Conservation (phyloP, 2,888 invertebrate genomes). For the Plebejus argus region DNA sequence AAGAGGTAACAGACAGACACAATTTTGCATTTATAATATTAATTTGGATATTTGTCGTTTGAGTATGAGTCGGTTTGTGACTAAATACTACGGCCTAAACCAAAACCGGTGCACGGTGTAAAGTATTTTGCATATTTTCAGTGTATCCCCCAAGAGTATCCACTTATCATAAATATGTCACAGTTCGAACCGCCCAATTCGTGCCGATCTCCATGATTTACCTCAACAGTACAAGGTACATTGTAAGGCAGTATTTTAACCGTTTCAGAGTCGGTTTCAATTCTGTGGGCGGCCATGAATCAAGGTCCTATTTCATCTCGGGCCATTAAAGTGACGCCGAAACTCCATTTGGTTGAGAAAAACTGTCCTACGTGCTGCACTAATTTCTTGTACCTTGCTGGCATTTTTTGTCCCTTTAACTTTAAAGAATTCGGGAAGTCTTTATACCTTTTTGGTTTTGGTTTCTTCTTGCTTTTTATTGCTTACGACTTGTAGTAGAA, state of each 20-base stretch:
- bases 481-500: too few relatives aligned
- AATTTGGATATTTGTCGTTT: too few relatives aligned
- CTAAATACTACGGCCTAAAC: too few relatives aligned
- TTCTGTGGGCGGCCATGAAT: slow-evolving; percentile 45
- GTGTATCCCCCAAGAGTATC: too few relatives aligned
- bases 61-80: too few relatives aligned
- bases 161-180: not conserved
- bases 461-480: too few relatives aligned
- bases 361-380: slow-evolving; percentile 45
- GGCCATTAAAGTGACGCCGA: slow-evolving; percentile 53
- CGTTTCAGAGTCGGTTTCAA: slow-evolving; percentile 44
- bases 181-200: not conserved
- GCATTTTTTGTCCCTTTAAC: not conserved
- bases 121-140: too few relatives aligned
- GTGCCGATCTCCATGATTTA: slow-evolving; percentile 2
- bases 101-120: too few relatives aligned
- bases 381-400: not conserved
- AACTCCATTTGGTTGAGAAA: slow-evolving; percentile 54
- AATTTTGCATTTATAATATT: too few relatives aligned
- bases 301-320: slow-evolving; percentile 52
- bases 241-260: slow-evolving; percentile 28
- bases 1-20: too few relatives aligned
- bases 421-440: too few relatives aligned
- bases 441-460: too few relatives aligned
- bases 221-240: slow-evolving; percentile 2